Evolutionary conservation across 2,113 vertebrate species (phyloP).

Genomic region (Cephalopterus ornatus): DNA sequence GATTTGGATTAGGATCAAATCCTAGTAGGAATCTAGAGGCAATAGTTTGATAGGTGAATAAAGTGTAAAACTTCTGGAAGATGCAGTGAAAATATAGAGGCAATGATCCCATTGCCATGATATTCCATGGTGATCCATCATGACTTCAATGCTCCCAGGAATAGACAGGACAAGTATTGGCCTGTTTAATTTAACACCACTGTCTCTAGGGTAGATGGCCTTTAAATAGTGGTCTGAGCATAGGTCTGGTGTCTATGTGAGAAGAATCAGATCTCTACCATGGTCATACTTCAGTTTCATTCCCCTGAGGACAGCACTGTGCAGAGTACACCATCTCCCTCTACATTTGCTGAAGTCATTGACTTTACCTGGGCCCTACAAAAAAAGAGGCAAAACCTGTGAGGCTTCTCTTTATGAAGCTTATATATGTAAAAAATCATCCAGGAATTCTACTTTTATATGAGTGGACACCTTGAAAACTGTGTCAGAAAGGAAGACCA

Average conservation of each 20-base stretch:
- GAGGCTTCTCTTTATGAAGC: not conserved
- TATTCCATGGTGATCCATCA: not conserved
- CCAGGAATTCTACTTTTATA: not conserved
- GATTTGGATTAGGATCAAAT: not conserved
- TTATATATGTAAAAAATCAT: not conserved
- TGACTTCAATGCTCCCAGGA: not conserved
- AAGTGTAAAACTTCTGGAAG: not conserved
- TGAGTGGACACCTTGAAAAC: not conserved
- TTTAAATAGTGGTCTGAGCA: not conserved
- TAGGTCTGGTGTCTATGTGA: not conserved
- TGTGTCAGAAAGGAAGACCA: not conserved
- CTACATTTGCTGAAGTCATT: not conserved
- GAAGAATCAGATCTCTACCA: not conserved
- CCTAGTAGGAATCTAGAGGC: not conserved
- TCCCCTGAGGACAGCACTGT: rapidly evolving
- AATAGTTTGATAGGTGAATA: not conserved
- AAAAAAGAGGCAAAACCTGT: not conserved
- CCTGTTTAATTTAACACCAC: not conserved
- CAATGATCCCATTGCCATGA: not conserved
- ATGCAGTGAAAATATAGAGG: not conserved
- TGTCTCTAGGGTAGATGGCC: not conserved
- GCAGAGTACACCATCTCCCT: not conserved
- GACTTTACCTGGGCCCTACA: not conserved
- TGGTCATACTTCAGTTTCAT: not conserved
- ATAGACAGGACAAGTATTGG: not conserved